A percentile compares a stretch with the other conserved stretches of the same genome.
Evolutionary conservation across 1,140 invertebrate species (phyloP).

Genomic region (Pseudachorutes palmiensis): DNA sequence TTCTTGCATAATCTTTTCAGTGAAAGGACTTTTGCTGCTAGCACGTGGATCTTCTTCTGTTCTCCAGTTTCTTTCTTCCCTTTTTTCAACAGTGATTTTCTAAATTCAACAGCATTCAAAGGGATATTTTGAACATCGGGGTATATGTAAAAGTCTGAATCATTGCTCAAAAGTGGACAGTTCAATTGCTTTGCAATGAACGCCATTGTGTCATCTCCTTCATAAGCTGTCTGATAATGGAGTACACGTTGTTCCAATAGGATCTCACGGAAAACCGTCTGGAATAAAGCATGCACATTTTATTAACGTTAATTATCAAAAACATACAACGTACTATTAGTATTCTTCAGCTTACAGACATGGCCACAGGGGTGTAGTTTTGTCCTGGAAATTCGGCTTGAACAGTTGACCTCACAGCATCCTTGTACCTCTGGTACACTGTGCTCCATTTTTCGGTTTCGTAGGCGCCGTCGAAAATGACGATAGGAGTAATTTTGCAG

Average conservation of each 20-base stretch:
- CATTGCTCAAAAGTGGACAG: slow-evolving; percentile 48
- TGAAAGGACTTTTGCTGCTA: slow-evolving; percentile 9
- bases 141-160: slow-evolving; percentile 50
- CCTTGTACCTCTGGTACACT: slow-evolving; percentile 40
- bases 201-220: slow-evolving; percentile 48
- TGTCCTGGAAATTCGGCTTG: slow-evolving; percentile 23
- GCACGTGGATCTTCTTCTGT: slow-evolving; percentile 11
- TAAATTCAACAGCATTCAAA: slow-evolving; percentile 42
- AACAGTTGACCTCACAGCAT: slow-evolving; percentile 32
- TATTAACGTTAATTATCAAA: neutral
- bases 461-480: slow-evolving; percentile 48
- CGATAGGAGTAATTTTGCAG: slow-evolving; percentile 45
- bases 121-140: slow-evolving; percentile 44
- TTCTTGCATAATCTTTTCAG: slow-evolving; percentile 16
- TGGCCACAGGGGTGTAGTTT: slow-evolving; percentile 22
- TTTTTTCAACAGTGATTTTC: slow-evolving; percentile 11
- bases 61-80: slow-evolving; percentile 2
- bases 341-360: slow-evolving; percentile 6
- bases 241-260: slow-evolving; percentile 43
- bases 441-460: slow-evolving; percentile 40
- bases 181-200: slow-evolving; percentile 45
- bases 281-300: slow-evolving; percentile 37
- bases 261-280: slow-evolving; percentile 43
- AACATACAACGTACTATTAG: slow-evolving; percentile 1
- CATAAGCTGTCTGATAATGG: slow-evolving; percentile 45